Evolutionary conservation across 2,888 invertebrate genomes (phyloP), one percentile per base, ranked within the genome.

Genomic region (Taphrorychus bicolor): DNA sequence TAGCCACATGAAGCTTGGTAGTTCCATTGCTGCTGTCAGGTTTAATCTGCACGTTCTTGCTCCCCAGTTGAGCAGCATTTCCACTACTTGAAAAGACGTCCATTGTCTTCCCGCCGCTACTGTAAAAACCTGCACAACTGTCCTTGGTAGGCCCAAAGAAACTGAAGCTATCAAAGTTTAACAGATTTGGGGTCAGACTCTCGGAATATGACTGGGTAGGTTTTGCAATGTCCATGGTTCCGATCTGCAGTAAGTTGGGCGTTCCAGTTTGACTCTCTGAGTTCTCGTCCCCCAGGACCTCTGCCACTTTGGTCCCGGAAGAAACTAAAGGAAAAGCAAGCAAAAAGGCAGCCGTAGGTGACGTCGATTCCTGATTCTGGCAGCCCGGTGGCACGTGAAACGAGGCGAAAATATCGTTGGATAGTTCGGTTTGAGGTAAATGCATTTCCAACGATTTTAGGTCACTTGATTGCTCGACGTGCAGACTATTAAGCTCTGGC

Each of bases 311-410:
- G 52, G 85, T 84, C 5, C 85, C 86, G 3, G 87, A 85, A 0
- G 87, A 90, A 0, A 92, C 92, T 53, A 91, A 80, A 0, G 92
- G 92, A 76, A 91, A 92, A 1, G 91, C 89, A 83, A 90, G 86
- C 9, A 92, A 82, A 77, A 91, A 91, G 1, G 92, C 92, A 11
- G 91, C 92, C 1, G 91, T 91, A 3, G 92, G 91, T 1, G 91
- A 91, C 57, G 88, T 86, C 0, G 87, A 87, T 75, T 87, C 87
- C 2, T 87, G 84, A 79, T 86, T 84, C 74, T 85, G 84, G 16
- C 84, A 84, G 65, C 84, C 85, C 11, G 81, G 71, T 7, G 86
- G 86, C 7, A 87, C 87, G 76, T 87, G 85, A 22, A 88, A 79
- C 5, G 87, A 85, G 0, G 87, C 86, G 75, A 88, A 87, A 65